phyloP scores from a whole-genome alignment of 2,113 vertebrate species.

The Perca schrenkii region DNA sequence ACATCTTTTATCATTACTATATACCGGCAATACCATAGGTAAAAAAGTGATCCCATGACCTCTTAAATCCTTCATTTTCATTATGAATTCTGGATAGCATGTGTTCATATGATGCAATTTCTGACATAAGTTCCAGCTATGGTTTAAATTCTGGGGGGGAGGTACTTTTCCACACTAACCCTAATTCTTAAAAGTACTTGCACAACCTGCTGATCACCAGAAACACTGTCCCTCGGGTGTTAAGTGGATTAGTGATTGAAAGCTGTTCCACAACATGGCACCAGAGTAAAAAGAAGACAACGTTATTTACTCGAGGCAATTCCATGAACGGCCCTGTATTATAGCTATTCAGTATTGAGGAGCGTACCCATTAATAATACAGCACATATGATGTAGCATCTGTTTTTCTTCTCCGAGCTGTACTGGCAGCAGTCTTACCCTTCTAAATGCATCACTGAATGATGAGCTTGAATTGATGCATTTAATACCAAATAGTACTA shows the following conservation, averaged over 20 bases:
- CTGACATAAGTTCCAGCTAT: too few relatives aligned
- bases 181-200: background rate
- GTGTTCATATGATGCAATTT: too few relatives aligned
- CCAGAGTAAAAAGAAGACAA: background rate
- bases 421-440: background rate
- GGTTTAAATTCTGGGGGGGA: too few relatives aligned
- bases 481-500: background rate
- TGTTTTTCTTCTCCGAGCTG: background rate
- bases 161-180: too few relatives aligned
- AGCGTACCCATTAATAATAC: background rate
- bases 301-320: background rate
- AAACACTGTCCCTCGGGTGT: background rate
- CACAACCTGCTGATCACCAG: background rate
- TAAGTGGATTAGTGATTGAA: background rate
- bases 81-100: too few relatives aligned
- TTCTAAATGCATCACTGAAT: background rate
- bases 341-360: background rate
- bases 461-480: background rate
- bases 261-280: background rate
- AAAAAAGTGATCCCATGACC: too few relatives aligned
- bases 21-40: too few relatives aligned
- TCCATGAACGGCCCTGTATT: background rate
- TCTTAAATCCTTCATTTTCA: too few relatives aligned
- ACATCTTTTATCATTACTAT: too few relatives aligned
- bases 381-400: background rate